phyloP scores from a whole-genome alignment of 2,113 vertebrate species.

The Pachycephala philippinensis region DNA sequence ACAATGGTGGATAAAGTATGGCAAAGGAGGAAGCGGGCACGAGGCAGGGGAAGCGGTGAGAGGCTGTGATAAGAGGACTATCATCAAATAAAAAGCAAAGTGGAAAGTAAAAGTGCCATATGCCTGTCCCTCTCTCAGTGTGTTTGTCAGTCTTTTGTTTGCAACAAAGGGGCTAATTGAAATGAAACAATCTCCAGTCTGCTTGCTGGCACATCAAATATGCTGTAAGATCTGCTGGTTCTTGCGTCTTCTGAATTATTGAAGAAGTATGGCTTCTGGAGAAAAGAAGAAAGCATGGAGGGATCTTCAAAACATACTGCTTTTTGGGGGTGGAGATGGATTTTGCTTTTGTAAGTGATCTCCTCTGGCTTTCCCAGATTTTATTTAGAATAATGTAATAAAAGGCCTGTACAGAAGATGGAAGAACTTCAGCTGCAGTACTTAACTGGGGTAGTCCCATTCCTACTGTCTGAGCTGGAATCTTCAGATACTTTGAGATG shows the following conservation, averaged over 20 bases:
- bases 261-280: conserved; percentile 68
- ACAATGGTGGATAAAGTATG: conserved; percentile 70
- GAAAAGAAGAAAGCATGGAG: background rate
- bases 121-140: conserved; percentile 73
- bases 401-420: background rate
- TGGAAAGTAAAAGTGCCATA: conserved; percentile 70
- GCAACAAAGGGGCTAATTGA: conserved; percentile 91
- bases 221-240: conserved; percentile 86
- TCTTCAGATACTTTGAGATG: background rate
- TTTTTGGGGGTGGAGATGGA: background rate
- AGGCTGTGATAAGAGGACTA: conserved; percentile 58
- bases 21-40: conserved; percentile 57
- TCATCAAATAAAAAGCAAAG: conserved; percentile 52
- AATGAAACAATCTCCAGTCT: conserved; percentile 81
- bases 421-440: background rate
- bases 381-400: background rate
- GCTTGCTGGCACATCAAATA: conserved; percentile 87
- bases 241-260: conserved; percentile 88
- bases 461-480: background rate
- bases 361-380: background rate
- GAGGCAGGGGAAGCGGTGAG: conserved; percentile 42
- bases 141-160: conserved; percentile 85
- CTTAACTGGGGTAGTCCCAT: background rate
- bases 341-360: background rate
- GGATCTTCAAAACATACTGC: background rate